These are phyloP conservation scores for Agonopterix alstromeriana DNA, from an alignment of 2,888 invertebrate genomes.

Conservation along the genomic window DNA sequence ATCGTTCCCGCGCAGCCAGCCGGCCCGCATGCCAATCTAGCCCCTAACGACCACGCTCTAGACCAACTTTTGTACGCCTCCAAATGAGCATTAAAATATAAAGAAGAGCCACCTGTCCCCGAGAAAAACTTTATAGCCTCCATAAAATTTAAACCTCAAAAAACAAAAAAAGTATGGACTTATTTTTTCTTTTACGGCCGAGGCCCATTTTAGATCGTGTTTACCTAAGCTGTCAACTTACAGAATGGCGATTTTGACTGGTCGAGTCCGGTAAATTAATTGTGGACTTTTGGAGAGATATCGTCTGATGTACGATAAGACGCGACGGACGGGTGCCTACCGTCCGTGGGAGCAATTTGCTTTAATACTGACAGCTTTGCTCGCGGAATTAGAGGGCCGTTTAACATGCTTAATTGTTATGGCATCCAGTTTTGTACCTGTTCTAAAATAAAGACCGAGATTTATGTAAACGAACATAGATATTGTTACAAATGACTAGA, in stretches of 20 bases:
- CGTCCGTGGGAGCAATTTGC: conserved; percentile 52
- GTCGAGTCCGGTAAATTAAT: conserved; percentile 65
- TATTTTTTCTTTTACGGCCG: conserved; percentile 58
- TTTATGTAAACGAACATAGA: conserved; percentile 5
- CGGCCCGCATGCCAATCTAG: conserved; percentile 53
- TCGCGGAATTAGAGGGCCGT: conserved; percentile 34
- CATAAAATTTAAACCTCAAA: conserved; percentile 75
- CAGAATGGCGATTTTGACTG: conserved; percentile 74
- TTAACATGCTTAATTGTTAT: conserved; percentile 49
- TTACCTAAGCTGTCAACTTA: conserved; percentile 75
- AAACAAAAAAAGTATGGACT: conserved; percentile 61
- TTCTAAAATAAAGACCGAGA: neutral
- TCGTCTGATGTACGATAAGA: conserved; percentile 64
- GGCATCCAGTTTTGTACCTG: conserved; percentile 23
- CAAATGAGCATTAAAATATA: conserved; percentile 61
- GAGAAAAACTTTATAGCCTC: conserved; percentile 73
- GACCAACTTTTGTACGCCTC: conserved; percentile 44
- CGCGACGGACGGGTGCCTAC: conserved; percentile 43
- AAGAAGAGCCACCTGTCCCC: conserved; percentile 76
- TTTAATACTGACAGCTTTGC: conserved; percentile 50
- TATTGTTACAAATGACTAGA: neutral
- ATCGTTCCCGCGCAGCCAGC: conserved; percentile 30
- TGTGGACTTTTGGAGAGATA: conserved; percentile 66
- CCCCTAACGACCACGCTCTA: conserved; percentile 50
- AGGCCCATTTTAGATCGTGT: conserved; percentile 70